phyloP scores from a whole-genome alignment of 1,140 invertebrate species.

The honey bee (Apis mellifera) region DNA sequence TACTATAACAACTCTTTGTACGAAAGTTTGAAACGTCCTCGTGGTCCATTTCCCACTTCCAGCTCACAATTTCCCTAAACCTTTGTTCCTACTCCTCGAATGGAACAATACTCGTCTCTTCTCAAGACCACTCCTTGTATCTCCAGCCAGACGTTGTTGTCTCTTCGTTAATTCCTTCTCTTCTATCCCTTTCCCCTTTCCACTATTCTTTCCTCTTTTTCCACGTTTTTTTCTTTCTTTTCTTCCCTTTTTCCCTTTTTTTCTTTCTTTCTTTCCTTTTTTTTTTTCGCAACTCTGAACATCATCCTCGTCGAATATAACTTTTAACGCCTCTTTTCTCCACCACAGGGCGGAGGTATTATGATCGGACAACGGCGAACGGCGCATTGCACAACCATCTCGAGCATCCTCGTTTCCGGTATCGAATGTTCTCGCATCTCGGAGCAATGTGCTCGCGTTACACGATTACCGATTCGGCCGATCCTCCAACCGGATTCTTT shows the following conservation, averaged over 20 bases:
- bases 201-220: no score
- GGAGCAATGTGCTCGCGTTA: slow-evolving; percentile 15
- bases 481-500: slow-evolving; percentile 21
- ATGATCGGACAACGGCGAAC: background rate
- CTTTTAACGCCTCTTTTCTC: background rate
- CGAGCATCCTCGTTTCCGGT: slow-evolving; percentile 16
- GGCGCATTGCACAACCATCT: background rate
- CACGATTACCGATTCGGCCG: slow-evolving; percentile 27
- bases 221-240: background rate
- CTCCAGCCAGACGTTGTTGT: background rate
- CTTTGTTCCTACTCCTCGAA: background rate
- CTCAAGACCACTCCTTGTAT: background rate
- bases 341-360: background rate
- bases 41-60: slow-evolving; percentile 10
- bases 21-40: background rate
- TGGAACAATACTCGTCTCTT: slow-evolving; percentile 6
- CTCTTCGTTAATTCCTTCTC: background rate
- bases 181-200: no score
- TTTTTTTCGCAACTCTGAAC: background rate
- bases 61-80: background rate
- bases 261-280: background rate
- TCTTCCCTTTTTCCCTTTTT: background rate
- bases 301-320: background rate
- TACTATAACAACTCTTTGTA: background rate
- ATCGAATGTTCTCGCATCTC: slow-evolving; percentile 25